phyloP scores from a whole-genome alignment of 2,888 invertebrate species.

The Cepaea hortensis region DNA sequence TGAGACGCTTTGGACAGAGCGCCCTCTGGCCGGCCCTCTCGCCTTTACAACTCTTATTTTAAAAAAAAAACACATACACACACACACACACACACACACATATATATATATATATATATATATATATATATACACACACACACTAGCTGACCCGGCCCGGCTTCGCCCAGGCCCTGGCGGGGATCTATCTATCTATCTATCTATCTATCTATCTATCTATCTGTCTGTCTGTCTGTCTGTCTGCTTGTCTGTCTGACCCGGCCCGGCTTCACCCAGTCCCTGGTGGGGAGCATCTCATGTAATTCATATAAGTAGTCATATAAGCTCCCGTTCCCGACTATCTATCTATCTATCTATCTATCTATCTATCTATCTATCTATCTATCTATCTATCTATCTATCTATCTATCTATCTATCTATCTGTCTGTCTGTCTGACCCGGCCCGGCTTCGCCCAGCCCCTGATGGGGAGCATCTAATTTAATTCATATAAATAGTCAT shows the following conservation, averaged over 20 bases:
- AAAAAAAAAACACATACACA: neutral
- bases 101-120: neutral
- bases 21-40: neutral
- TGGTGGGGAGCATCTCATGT: no score
- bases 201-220: neutral
- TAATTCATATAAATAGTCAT: no score
- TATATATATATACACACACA: neutral
- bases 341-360: neutral
- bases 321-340: no score
- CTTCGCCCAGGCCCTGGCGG: no score
- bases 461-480: no score
- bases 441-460: no score
- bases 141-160: neutral
- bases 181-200: neutral
- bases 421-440: no score
- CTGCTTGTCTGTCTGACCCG: no score
- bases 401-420: neutral
- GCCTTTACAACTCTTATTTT: neutral
- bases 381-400: slow-evolving; percentile 1
- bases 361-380: neutral
- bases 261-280: no score
- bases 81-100: neutral
- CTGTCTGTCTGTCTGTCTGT: no score
- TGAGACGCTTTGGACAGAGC: no score
- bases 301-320: no score